phyloP scores from a whole-genome alignment of 92 coral and sea anemone species.

The Virgularia gustaviana region DNA sequence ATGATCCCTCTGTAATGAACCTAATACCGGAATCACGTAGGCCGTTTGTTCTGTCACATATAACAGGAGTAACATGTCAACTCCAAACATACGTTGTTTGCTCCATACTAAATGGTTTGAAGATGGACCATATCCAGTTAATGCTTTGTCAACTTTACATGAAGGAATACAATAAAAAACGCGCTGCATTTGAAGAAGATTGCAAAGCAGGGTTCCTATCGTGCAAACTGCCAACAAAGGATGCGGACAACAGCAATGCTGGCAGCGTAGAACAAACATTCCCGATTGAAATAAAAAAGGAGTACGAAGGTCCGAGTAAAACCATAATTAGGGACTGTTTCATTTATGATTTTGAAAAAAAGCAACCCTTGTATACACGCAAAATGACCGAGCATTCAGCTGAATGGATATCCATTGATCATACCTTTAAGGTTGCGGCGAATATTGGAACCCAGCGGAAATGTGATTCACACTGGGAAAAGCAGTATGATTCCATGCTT shows the following conservation, averaged over 20 bases:
- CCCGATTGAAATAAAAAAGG: not conserved
- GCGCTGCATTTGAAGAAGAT: constrained; percentile 15
- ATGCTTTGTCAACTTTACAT: constrained; percentile 48
- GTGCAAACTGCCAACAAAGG: not conserved
- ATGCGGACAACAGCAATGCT: not conserved
- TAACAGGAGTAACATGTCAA: constrained; percentile 36
- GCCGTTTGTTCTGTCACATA: constrained; percentile 1
- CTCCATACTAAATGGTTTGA: constrained; percentile 7
- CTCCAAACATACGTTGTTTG: constrained; percentile 12
- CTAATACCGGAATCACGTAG: not conserved
- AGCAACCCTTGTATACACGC: not conserved
- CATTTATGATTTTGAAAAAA: constrained; percentile 9
- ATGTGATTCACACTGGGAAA: constrained; percentile 11
- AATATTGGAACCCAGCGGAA: not conserved
- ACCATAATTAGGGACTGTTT: constrained; percentile 1
- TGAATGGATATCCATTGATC: constrained; percentile 5
- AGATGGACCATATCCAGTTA: constrained; percentile 48
- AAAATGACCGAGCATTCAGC: constrained; percentile 3
- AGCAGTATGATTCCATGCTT: constrained; percentile 52
- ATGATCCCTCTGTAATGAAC: not conserved
- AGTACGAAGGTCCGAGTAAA: not conserved
- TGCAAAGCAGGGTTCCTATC: constrained; percentile 31
- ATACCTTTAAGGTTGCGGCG: not conserved
- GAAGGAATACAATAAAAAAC: constrained; percentile 41
- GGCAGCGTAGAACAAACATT: not conserved